Conservation (phyloP, 1,140 invertebrate species). For the Cotesia glomerata region DNA sequence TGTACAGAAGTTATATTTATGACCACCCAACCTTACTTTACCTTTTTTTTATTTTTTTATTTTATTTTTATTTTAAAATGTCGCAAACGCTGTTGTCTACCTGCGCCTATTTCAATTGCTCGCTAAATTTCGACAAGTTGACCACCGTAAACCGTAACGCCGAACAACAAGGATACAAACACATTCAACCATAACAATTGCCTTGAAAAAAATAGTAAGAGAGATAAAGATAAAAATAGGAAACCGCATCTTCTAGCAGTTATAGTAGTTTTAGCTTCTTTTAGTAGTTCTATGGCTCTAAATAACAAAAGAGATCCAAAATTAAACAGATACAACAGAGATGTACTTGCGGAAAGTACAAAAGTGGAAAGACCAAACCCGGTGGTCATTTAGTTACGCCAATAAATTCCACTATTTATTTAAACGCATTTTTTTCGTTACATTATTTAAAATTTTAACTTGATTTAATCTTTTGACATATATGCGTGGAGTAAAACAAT, state of each 20-base stretch:
- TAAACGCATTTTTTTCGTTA: neutral
- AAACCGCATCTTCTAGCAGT: neutral
- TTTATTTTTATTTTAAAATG: neutral
- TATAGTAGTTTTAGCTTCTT: too few species aligned
- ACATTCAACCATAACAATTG: neutral
- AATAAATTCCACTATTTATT: constrained; percentile 26
- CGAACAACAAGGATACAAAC: neutral
- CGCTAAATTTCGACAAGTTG: constrained; percentile 7
- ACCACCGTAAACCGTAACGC: neutral
- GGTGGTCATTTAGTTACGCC: constrained; percentile 26
- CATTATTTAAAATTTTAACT: neutral
- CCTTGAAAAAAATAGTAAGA: neutral
- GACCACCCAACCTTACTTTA: constrained; percentile 20
- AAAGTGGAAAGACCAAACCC: neutral
- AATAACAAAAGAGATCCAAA: constrained; percentile 9
- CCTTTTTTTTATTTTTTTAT: too few species aligned
- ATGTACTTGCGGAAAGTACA: constrained; percentile 1
- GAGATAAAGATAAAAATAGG: constrained; percentile 3
- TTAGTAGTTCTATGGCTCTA: neutral
- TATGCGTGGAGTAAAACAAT: too few species aligned
- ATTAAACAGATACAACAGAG: neutral
- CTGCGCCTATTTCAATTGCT: constrained; percentile 10
- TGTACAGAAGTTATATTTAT: constrained; percentile 25
- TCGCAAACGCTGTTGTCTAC: constrained; percentile 25
- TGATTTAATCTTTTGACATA: too few species aligned